phyloP scores from a whole-genome alignment of 1,140 invertebrate species.

The Saccostrea echinata region DNA sequence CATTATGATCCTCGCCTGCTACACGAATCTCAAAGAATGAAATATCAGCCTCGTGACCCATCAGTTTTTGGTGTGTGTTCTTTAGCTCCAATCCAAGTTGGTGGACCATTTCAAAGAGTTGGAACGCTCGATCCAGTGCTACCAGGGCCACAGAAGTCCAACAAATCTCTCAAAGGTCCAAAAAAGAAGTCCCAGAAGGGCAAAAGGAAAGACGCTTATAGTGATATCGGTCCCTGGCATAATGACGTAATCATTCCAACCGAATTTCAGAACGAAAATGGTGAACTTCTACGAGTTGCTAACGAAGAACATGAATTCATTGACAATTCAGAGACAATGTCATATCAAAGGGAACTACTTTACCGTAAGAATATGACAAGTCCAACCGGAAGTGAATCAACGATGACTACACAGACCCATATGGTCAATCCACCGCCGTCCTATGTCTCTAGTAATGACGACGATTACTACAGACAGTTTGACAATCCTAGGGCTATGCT shows the following conservation, averaged over 20 bases:
- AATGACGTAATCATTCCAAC: conserved; percentile 11
- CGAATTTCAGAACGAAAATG: conserved; percentile 12
- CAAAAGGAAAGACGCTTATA: neutral
- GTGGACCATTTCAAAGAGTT: neutral
- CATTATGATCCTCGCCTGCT: conserved; percentile 9
- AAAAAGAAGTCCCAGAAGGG: neutral
- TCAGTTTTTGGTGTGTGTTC: conserved; percentile 55
- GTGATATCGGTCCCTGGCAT: neutral
- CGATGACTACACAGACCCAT: conserved; percentile 9
- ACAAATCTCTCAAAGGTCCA: conserved; percentile 7
- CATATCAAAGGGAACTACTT: conserved; percentile 33
- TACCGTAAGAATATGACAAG: conserved; percentile 48
- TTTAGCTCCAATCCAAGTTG: conserved; percentile 52
- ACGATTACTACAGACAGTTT: conserved; percentile 11
- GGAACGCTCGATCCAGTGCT: conserved; percentile 20
- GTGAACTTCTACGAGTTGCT: neutral
- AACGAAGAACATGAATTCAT: neutral
- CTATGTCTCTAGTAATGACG: conserved; percentile 49
- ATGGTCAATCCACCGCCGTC: conserved; percentile 50
- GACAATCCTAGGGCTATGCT: conserved; percentile 47
- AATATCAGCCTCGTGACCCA: conserved; percentile 44
- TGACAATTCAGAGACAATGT: conserved; percentile 37
- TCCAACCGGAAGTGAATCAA: conserved; percentile 41
- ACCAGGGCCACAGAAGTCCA: neutral
- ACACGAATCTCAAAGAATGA: conserved; percentile 38